phyloP scores from a whole-genome alignment of 2,888 invertebrate species.

The Polia nebulosa region DNA sequence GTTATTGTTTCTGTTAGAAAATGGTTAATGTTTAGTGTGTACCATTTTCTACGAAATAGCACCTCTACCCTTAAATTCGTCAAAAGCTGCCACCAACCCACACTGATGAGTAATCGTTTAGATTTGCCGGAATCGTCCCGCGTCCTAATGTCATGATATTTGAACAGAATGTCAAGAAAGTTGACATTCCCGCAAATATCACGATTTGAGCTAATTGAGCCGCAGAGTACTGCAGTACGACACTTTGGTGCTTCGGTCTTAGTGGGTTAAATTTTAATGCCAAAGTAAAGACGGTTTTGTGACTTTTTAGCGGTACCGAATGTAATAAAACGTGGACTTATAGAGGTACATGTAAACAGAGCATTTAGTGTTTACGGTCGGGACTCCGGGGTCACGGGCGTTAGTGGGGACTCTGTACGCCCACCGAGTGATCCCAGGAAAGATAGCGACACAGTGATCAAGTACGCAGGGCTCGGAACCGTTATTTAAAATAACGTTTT shows the following conservation, averaged over 20 bases:
- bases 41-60: constrained; percentile 12
- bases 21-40: too few relatives aligned
- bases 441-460: too few relatives aligned
- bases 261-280: constrained; percentile 6
- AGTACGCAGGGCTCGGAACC: too few relatives aligned
- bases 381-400: too few relatives aligned
- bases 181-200: constrained; percentile 77
- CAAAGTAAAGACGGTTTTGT: background rate
- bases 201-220: constrained; percentile 57
- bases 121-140: constrained; percentile 32
- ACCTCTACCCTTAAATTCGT: constrained; percentile 26
- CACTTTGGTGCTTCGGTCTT: constrained; percentile 10
- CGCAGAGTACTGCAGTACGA: constrained; percentile 61
- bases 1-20: too few relatives aligned
- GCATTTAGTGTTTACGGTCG: background rate
- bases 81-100: constrained; percentile 12
- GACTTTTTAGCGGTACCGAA: background rate
- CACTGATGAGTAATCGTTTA: constrained; percentile 36
- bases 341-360: constrained; percentile 1
- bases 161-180: constrained; percentile 73
- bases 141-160: constrained; percentile 73
- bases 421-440: too few relatives aligned
- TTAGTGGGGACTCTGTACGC: too few relatives aligned
- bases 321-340: background rate
- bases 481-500: too few relatives aligned